Evolutionary conservation across 92 coral and sea anemone genomes (phyloP).

Genomic region (Nematostella vectensis): DNA sequence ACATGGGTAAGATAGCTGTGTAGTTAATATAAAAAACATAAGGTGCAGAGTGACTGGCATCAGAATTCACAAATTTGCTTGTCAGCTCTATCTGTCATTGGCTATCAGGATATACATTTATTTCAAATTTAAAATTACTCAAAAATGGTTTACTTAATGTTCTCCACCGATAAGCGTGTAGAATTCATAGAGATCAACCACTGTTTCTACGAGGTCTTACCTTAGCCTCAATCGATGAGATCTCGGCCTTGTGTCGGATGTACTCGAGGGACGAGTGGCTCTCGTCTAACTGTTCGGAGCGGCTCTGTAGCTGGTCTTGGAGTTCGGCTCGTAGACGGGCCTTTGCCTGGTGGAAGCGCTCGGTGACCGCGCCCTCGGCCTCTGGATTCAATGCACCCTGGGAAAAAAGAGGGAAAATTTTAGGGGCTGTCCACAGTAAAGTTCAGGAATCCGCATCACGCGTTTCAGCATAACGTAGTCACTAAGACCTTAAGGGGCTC

Average conservation of each 20-base stretch:
- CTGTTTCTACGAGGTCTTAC: conserved; percentile 36
- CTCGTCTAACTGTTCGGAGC: conserved; percentile 89
- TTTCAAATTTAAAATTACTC: no score
- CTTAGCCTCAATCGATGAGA: conserved; percentile 90
- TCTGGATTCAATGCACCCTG: conserved; percentile 97
- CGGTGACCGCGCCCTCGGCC: conserved; percentile 93
- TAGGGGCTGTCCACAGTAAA: neutral
- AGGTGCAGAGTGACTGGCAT: no score
- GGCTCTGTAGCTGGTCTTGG: conserved; percentile 90
- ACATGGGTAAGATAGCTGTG: no score
- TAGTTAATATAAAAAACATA: no score
- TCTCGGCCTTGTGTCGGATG: conserved; percentile 84
- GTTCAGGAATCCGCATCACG: neutral
- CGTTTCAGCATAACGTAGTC: no score
- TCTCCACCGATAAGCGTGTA: no score
- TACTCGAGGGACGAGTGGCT: conserved; percentile 85
- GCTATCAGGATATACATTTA: no score
- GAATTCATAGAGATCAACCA: no score
- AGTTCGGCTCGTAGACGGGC: conserved; percentile 85
- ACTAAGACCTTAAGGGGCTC: no score
- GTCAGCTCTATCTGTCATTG: no score
- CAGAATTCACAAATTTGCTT: no score
- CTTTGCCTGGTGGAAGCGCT: conserved; percentile 81
- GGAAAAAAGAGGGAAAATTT: neutral
- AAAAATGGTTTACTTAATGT: no score